A percentile compares a stretch with the other conserved stretches of the same genome.
These are phyloP conservation scores for Nomada ruficornis DNA, from an alignment of 2,888 invertebrate genomes.

Conservation along the genomic window DNA sequence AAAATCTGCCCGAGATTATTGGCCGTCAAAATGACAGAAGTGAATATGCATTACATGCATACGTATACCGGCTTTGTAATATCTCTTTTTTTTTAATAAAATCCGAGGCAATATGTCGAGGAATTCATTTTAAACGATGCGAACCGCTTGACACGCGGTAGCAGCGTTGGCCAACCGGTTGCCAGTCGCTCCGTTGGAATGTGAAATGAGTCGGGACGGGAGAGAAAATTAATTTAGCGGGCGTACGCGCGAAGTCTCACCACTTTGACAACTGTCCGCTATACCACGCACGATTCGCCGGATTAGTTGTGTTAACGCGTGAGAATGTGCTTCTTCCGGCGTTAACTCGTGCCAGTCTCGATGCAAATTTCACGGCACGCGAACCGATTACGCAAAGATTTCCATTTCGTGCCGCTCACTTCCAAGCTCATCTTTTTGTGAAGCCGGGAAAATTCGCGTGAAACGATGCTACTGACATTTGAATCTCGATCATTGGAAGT, in stretches of 20 bases:
- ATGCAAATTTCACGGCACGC: conserved; percentile 51
- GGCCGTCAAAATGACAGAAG: conserved; percentile 3
- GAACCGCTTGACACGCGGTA: conserved; percentile 53
- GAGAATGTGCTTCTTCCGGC: conserved; percentile 49
- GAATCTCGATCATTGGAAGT: no score
- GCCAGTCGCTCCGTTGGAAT: conserved; percentile 67
- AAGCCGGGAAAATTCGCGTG: not conserved
- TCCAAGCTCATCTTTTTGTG: not conserved
- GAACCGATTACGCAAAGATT: conserved; percentile 52
- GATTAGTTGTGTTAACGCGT: conserved; percentile 57
- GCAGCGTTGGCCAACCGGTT: conserved; percentile 30
- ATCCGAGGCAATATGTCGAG: conserved; percentile 66
- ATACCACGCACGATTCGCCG: conserved; percentile 56
- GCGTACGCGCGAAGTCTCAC: conserved; percentile 57
- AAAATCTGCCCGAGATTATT: not conserved
- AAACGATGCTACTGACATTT: not conserved
- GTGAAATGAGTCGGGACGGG: conserved; percentile 70
- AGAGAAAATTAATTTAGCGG: conserved; percentile 75
- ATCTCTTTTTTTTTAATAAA: conserved; percentile 66
- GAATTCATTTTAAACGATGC: conserved; percentile 62
- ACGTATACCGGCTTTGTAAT: conserved; percentile 26
- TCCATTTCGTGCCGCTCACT: conserved; percentile 5
- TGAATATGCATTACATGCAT: not conserved
- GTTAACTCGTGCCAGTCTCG: conserved; percentile 28
- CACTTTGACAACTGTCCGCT: conserved; percentile 59